These are phyloP conservation scores for Cettia cetti DNA, from an alignment of 2,113 vertebrate species.

Conservation along the genomic window DNA sequence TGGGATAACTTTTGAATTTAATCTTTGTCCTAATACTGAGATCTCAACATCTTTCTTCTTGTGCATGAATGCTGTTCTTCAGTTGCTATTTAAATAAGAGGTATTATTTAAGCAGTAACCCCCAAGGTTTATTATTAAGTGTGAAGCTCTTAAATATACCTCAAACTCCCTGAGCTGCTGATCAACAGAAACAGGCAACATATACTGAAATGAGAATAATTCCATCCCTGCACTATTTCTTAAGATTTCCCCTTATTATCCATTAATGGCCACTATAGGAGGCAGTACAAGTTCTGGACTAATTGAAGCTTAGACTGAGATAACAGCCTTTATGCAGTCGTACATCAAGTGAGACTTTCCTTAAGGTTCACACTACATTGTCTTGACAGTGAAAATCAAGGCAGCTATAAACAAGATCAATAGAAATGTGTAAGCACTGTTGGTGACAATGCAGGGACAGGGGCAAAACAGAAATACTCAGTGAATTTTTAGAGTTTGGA, in stretches of 20 bases:
- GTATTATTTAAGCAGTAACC: not conserved
- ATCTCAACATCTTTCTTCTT: not conserved
- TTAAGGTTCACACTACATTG: slow-evolving; percentile 3
- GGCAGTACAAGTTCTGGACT: slow-evolving; percentile 20
- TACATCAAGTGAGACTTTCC: slow-evolving; percentile 1
- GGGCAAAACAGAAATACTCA: not conserved
- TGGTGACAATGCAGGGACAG: not conserved
- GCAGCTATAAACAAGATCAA: slow-evolving; percentile 54
- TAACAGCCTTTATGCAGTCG: not conserved
- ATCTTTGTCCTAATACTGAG: not conserved
- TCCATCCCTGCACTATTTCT: not conserved
- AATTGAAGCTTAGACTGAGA: slow-evolving; percentile 23
- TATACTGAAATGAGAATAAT: not conserved
- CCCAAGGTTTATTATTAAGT: slow-evolving; percentile 27
- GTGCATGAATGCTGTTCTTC: not conserved
- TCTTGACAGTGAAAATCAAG: slow-evolving; percentile 24
- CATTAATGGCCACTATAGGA: slow-evolving; percentile 22
- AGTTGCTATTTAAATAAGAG: not conserved
- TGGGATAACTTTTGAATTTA: not conserved
- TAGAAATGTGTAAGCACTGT: slow-evolving; percentile 10
- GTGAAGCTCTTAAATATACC: not conserved
- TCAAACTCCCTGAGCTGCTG: not conserved
- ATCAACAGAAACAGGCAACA: not conserved
- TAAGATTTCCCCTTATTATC: slow-evolving; percentile 37
- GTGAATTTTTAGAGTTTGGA: slow-evolving; percentile 16